phyloP scores from a whole-genome alignment of 2,888 invertebrate species.

The Lasioglossum oenotherae region DNA sequence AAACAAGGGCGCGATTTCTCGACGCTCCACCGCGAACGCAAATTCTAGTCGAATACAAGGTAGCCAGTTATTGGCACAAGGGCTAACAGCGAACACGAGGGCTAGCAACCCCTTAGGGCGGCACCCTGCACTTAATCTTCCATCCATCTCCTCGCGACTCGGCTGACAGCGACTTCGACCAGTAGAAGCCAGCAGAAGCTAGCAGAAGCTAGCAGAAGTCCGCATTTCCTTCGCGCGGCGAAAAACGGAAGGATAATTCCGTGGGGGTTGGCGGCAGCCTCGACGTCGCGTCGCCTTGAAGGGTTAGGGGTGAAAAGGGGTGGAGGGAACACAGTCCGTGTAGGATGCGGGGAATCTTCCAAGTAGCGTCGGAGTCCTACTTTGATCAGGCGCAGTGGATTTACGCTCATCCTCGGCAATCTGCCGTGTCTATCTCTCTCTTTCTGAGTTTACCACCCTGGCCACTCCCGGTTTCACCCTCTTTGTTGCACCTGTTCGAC shows the following conservation, averaged over 20 bases:
- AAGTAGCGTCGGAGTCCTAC: slow-evolving; percentile 73
- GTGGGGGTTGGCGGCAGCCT: slow-evolving; percentile 9
- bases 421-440: slow-evolving; percentile 27
- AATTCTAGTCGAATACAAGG: not conserved
- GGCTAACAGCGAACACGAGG: not conserved
- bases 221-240: not conserved
- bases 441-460: not conserved
- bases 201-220: not conserved
- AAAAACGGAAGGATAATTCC: slow-evolving; percentile 46
- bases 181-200: not conserved
- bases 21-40: not conserved
- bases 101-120: not conserved
- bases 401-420: slow-evolving; percentile 71
- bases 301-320: not conserved
- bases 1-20: not conserved
- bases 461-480: not conserved
- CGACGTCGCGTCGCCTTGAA: not conserved
- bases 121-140: slow-evolving; percentile 21
- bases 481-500: not conserved
- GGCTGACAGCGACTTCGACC: not conserved
- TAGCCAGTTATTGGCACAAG: not conserved
- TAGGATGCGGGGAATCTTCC: slow-evolving; percentile 60
- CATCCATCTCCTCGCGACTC: not conserved
- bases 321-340: slow-evolving; percentile 34
- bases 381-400: slow-evolving; percentile 79